Conservation (phyloP, 1,140 invertebrate genomes). For the Copidosoma floridanum region DNA sequence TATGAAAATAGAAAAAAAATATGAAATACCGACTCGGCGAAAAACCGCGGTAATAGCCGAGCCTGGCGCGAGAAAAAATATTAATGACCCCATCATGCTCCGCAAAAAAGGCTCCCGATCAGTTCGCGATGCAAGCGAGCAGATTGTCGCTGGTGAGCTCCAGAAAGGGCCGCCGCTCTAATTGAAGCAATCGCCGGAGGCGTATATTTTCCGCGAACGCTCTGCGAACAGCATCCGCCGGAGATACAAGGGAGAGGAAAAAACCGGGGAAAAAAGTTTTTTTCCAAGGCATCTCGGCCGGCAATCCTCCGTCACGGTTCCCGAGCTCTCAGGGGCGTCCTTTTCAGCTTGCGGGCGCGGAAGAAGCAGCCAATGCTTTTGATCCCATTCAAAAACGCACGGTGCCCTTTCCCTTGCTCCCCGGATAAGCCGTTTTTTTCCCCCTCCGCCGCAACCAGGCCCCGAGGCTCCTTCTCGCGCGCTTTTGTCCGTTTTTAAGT, state of each 20-base stretch:
- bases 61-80: no score
- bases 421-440: conserved; percentile 18
- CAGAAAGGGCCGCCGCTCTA: no score
- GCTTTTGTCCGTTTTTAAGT: conserved; percentile 40
- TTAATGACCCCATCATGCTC: not conserved
- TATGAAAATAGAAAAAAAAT: no score
- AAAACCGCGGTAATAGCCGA: no score
- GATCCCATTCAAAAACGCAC: conserved; percentile 31
- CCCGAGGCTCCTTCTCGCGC: conserved; percentile 14
- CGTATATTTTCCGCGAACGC: no score
- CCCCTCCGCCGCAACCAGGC: not conserved
- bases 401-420: conserved; percentile 22
- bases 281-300: no score
- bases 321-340: conserved; percentile 5
- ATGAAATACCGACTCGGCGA: no score
- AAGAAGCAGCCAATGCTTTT: conserved; percentile 30
- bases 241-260: not conserved
- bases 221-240: not conserved
- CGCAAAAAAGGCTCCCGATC: no score
- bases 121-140: no score
- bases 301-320: conserved; percentile 35
- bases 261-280: no score
- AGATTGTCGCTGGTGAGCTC: no score
- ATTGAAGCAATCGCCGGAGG: not conserved
- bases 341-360: conserved; percentile 1